These are phyloP conservation scores for Molanna angustata DNA, from an alignment of 2,888 invertebrate genomes.

Conservation along the genomic window DNA sequence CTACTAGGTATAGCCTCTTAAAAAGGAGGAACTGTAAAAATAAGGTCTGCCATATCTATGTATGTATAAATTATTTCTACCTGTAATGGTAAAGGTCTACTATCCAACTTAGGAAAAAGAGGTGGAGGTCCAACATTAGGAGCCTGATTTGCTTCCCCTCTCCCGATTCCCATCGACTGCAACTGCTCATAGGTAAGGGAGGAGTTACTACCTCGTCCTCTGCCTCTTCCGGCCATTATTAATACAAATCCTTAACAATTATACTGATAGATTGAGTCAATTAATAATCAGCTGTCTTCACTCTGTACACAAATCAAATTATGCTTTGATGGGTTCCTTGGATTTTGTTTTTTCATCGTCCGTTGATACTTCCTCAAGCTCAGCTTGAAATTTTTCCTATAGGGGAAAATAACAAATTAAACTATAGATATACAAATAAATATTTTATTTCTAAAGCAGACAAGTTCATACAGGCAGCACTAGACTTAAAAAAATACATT, in stretches of 20 bases:
- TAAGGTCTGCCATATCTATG: too few species aligned
- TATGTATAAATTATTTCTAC: conserved; percentile 34
- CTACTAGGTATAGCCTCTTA: too few species aligned
- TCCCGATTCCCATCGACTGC: conserved; percentile 54
- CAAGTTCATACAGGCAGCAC: too few species aligned
- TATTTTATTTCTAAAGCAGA: conserved; percentile 2
- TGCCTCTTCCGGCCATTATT: conserved; percentile 38
- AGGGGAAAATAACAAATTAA: too few species aligned
- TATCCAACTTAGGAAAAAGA: conserved; percentile 58
- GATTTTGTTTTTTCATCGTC: conserved; percentile 52
- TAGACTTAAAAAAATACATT: too few species aligned
- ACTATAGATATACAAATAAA: too few species aligned
- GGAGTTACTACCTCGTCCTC: conserved; percentile 53
- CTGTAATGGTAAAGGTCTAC: conserved; percentile 53
- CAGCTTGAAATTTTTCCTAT: conserved; percentile 60
- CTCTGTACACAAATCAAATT: too few species aligned
- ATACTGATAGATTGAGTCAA: background rate
- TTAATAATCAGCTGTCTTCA: background rate
- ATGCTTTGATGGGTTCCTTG: conserved; percentile 46
- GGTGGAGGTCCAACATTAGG: conserved; percentile 56
- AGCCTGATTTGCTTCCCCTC: conserved; percentile 53
- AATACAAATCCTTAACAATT: conserved; percentile 10
- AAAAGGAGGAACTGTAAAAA: too few species aligned
- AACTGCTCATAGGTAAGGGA: conserved; percentile 59
- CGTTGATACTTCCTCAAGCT: conserved; percentile 55